These are phyloP conservation scores for Enteromius thamalakanensis DNA, from an alignment of 2,797 vertebrate genomes.

Conservation along the genomic window DNA sequence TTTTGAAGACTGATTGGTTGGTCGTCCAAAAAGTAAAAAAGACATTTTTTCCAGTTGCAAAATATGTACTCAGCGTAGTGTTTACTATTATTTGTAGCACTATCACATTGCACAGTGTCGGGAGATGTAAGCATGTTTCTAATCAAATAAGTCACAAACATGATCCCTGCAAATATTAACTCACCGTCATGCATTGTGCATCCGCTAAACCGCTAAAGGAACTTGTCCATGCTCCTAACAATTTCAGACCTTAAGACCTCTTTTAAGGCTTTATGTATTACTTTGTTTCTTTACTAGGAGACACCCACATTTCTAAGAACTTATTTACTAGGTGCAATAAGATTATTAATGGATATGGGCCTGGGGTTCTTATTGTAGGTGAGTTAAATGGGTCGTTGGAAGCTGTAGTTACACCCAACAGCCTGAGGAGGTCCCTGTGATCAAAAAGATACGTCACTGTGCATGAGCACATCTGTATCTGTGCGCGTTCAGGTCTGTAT, in stretches of 20 bases:
- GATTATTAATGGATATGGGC: background rate
- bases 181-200: background rate
- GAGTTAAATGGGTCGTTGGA: background rate
- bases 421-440: constrained; percentile 70
- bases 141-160: background rate
- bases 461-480: constrained; percentile 75
- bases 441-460: constrained; percentile 67
- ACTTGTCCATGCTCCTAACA: too few species aligned
- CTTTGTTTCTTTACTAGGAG: background rate
- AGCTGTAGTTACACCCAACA: constrained; percentile 13
- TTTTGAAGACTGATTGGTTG: background rate
- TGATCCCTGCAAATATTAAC: background rate
- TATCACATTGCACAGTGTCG: too few species aligned
- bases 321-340: background rate
- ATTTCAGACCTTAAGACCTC: too few species aligned
- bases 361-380: background rate
- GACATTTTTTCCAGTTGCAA: background rate
- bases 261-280: background rate
- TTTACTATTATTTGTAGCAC: background rate
- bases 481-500: constrained; percentile 59
- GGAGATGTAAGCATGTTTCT: background rate
- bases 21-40: too few species aligned
- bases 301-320: background rate
- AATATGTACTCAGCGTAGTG: background rate
- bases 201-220: background rate